Evolutionary conservation across 2,113 vertebrate species (phyloP), one percentile per base, ranked within the genome.

Genomic region (Herpailurus yagouaroundi): DNA sequence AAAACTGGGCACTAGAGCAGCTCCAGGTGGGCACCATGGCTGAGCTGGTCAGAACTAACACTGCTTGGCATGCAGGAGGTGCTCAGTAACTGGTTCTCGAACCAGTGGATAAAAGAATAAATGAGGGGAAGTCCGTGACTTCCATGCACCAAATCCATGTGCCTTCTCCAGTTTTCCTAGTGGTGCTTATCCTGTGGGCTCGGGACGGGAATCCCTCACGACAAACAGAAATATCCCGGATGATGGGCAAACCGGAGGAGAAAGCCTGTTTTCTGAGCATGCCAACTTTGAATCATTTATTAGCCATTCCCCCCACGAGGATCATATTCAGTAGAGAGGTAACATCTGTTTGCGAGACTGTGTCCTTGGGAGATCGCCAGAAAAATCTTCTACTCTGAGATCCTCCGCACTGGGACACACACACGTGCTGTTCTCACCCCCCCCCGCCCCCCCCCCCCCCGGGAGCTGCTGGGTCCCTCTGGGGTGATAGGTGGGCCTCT

Each of bases 301-400:
- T 96, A 97, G 94, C 91, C 50, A 23, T 48, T 76, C 83, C 97
- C 96, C 96, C 95, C 97, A 27, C n/a, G 91, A 95, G 96, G 68
- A 29, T 64, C 29, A 0, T 14, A 11, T 33, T 89, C 23, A 36
- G 66, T 13, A 29, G 98, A 97, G 97, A 95, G 50, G 96, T 94
- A 96, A 97, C 98, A 98, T 97, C 98, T 98, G 98, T 73, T 91
- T 96, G 97, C 31, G 93, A 94, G 97, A 92, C 94, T 86, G 89
- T 97, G 97, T 98, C 97, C 96, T 97, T 98, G 97, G 98, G 98
- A 97, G 71, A 76, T 95, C 1, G 82, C 98, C 98, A 98, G 97
- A 41, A 94, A 94, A 96, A 92, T 96, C 93, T 93, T 81, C 94
- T 91, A 68, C 95, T 96, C 92, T 60, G 25, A 93, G 21, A 90